A percentile compares a stretch with the other conserved stretches of the same genome.
Conservation (phyloP, 1,140 invertebrate species). For the Chironomus striatipennis region DNA sequence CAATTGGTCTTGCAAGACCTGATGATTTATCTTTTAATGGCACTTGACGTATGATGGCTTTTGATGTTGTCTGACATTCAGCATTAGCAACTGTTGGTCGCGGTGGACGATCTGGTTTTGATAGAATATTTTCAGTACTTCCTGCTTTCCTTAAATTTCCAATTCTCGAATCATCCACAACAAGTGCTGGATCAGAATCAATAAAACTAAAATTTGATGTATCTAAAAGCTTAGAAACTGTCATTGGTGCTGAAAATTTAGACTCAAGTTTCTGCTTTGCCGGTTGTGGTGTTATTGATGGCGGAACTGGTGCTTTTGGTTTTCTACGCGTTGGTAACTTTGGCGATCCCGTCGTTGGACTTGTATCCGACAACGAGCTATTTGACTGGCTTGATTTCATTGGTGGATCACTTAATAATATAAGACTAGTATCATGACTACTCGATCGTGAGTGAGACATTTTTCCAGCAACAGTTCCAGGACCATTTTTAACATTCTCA, state of each 20-base stretch:
- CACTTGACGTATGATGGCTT: conserved; percentile 19
- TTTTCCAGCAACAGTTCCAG: conserved; percentile 24
- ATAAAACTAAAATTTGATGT: not conserved
- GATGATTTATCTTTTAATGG: conserved; percentile 23
- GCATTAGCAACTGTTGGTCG: conserved; percentile 42
- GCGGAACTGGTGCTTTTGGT: conserved; percentile 53
- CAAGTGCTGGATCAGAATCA: not conserved
- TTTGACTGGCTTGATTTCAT: conserved; percentile 58
- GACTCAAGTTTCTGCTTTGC: conserved; percentile 28
- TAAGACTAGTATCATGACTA: conserved; percentile 45
- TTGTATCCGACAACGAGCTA: conserved; percentile 54
- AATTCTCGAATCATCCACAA: conserved; percentile 28
- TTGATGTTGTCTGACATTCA: conserved; percentile 41
- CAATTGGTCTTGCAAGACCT: conserved; percentile 39
- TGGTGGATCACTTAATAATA: conserved; percentile 35
- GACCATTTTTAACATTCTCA: conserved; percentile 5
- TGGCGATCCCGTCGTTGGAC: conserved; percentile 57
- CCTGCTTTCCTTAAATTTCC: conserved; percentile 40
- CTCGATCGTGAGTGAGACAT: conserved; percentile 42
- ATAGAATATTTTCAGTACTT: conserved; percentile 27
- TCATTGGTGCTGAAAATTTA: conserved; percentile 25
- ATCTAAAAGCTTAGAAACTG: not conserved
- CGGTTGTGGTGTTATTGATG: conserved; percentile 47
- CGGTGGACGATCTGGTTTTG: conserved; percentile 50
- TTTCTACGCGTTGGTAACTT: conserved; percentile 60